Evolutionary conservation across 2,113 vertebrate species (phyloP).

Genomic region (Phalacrocorax pelagicus): DNA sequence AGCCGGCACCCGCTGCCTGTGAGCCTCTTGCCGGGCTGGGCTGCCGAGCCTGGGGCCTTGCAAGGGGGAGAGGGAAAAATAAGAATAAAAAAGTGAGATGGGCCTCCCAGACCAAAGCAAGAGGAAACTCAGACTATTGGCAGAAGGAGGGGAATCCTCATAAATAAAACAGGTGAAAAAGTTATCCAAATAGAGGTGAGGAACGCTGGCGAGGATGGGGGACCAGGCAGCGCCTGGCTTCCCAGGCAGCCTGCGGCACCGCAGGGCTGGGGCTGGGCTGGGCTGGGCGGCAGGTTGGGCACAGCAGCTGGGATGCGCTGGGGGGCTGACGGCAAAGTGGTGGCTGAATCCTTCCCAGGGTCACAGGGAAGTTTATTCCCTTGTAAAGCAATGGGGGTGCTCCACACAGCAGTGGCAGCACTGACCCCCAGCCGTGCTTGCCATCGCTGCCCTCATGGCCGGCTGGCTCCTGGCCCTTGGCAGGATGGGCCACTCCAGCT

Average conservation of each 20-base stretch:
- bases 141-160: slow-evolving; percentile 42
- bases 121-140: slow-evolving; percentile 36
- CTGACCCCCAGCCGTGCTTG: neutral
- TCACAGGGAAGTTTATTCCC: neutral
- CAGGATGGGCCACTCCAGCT: neutral
- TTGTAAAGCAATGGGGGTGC: neutral
- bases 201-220: neutral
- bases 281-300: neutral
- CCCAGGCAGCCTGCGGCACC: neutral
- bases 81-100: neutral
- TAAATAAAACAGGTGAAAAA: slow-evolving; percentile 38
- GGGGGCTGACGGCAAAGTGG: neutral
- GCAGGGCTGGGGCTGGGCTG: neutral
- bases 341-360: neutral
- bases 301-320: neutral
- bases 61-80: neutral
- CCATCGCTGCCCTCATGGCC: neutral
- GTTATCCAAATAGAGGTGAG: slow-evolving; percentile 63
- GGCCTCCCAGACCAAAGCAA: neutral
- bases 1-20: neutral
- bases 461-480: neutral
- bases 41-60: slow-evolving; percentile 26
- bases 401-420: rapidly evolving
- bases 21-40: neutral
- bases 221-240: neutral